phyloP scores from a whole-genome alignment of 2,113 vertebrate species.

The Baryphthengus martii region DNA sequence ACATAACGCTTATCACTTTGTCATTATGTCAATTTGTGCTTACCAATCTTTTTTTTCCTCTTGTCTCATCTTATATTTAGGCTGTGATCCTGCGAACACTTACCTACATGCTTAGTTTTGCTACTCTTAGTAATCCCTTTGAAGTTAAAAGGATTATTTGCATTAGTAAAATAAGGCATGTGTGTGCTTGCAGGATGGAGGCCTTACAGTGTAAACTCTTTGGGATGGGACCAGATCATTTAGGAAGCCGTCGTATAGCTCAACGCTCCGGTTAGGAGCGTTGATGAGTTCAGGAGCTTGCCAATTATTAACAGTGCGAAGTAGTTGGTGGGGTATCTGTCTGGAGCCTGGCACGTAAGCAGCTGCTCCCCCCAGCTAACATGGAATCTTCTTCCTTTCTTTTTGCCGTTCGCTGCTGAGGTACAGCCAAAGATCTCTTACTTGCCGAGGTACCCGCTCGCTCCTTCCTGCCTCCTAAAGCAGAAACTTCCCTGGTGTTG shows the following conservation, averaged over 20 bases:
- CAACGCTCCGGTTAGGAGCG: too few relatives aligned
- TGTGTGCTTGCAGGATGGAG: constrained; percentile 14
- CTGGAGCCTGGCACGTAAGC: neutral
- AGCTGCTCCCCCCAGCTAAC: neutral
- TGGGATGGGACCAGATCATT: neutral
- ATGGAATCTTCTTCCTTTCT: neutral
- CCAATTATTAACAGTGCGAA: neutral
- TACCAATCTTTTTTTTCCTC: neutral
- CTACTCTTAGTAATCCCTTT: constrained; percentile 38
- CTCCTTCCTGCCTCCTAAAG: neutral
- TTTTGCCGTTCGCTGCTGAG: neutral
- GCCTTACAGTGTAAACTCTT: neutral
- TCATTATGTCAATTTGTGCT: constrained; percentile 40
- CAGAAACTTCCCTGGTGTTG: neutral
- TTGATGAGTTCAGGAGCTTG: neutral
- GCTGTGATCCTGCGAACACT: neutral
- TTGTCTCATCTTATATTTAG: constrained; percentile 12
- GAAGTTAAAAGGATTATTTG: constrained; percentile 65
- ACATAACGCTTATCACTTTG: constrained; percentile 23
- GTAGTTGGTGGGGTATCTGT: neutral
- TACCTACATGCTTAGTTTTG: constrained; percentile 43
- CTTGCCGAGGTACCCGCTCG: neutral
- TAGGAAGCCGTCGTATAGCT: neutral
- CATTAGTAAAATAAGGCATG: constrained; percentile 47
- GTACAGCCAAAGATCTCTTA: neutral